Conservation (phyloP, 2,797 vertebrate genomes). For the Hoplostethus atlanticus region DNA sequence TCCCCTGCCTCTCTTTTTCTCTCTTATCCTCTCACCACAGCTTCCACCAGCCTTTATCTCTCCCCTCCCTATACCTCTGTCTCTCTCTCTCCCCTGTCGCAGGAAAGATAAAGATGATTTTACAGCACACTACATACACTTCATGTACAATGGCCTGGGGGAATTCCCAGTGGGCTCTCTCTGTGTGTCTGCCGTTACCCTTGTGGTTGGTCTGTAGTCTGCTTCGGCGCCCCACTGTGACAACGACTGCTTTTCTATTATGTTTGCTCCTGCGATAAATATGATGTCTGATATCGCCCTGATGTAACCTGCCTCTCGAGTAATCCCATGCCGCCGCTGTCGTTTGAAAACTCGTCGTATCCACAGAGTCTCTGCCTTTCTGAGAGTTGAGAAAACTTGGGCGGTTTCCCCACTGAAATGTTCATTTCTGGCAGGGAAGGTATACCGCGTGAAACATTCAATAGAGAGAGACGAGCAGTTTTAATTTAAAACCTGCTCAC, state of each 20-base stretch:
- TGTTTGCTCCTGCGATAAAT: constrained; percentile 45
- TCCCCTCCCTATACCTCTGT: background rate
- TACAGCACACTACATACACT: constrained; percentile 34
- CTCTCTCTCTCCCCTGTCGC: constrained; percentile 27
- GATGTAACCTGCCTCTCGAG: constrained; percentile 48
- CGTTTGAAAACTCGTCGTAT: constrained; percentile 3
- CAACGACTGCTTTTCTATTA: constrained; percentile 28
- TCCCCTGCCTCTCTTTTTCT: constrained; percentile 3
- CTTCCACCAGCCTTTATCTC: constrained; percentile 31
- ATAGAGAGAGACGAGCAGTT: constrained; percentile 8
- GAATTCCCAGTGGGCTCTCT: constrained; percentile 29
- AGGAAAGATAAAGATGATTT: constrained; percentile 56
- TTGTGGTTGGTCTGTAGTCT: constrained; percentile 21
- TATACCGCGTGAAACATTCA: constrained; percentile 13
- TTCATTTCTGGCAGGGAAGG: background rate
- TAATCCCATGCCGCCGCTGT: constrained; percentile 22
- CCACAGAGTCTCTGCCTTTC: constrained; percentile 27
- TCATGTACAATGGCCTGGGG: constrained; percentile 20
- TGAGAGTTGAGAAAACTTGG: background rate
- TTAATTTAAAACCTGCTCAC: background rate
- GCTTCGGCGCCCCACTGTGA: background rate
- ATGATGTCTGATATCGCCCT: constrained; percentile 44
- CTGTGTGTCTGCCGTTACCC: constrained; percentile 11
- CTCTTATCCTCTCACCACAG: constrained; percentile 9
- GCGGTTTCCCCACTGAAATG: background rate